phyloP scores from a whole-genome alignment of 1,140 invertebrate genomes.

The Scaptomyza montana region DNA sequence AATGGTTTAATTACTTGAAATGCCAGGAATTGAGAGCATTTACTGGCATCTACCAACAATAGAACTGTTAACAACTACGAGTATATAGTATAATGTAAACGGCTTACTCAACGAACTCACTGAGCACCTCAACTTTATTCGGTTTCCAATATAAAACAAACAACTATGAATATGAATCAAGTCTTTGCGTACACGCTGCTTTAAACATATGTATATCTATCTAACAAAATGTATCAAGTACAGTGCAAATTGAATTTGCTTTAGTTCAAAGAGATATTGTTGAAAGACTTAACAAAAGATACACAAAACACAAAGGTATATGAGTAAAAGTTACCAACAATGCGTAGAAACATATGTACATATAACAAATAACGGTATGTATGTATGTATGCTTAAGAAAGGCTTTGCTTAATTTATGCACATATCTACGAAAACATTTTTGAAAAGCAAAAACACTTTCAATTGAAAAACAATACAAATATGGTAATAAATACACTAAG shows the following conservation, averaged over 20 bases:
- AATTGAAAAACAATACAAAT: neutral
- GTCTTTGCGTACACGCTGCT: neutral
- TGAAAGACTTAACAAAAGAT: neutral
- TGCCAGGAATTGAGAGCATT: constrained; percentile 12
- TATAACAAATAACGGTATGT: neutral
- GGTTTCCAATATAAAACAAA: constrained; percentile 51
- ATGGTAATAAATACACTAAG: neutral
- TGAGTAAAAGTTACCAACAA: neutral
- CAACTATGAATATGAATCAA: constrained; percentile 26
- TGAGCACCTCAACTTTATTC: constrained; percentile 69
- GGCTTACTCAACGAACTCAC: constrained; percentile 34
- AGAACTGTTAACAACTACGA: constrained; percentile 14
- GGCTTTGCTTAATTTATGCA: constrained; percentile 25
- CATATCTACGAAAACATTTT: constrained; percentile 11
- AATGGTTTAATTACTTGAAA: constrained; percentile 25
- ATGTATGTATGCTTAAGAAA: neutral
- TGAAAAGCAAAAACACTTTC: neutral
- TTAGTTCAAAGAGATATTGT: constrained; percentile 8
- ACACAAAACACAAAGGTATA: neutral
- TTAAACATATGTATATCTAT: constrained; percentile 22
- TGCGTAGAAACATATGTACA: neutral
- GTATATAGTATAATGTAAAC: constrained; percentile 27
- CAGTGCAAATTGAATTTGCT: constrained; percentile 34
- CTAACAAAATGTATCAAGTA: constrained; percentile 14
- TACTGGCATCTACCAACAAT: constrained; percentile 6